Evolutionary conservation across 2,888 invertebrate genomes (phyloP), one percentile per base, ranked within the genome.

Genomic region (Ochropleura plecta): DNA sequence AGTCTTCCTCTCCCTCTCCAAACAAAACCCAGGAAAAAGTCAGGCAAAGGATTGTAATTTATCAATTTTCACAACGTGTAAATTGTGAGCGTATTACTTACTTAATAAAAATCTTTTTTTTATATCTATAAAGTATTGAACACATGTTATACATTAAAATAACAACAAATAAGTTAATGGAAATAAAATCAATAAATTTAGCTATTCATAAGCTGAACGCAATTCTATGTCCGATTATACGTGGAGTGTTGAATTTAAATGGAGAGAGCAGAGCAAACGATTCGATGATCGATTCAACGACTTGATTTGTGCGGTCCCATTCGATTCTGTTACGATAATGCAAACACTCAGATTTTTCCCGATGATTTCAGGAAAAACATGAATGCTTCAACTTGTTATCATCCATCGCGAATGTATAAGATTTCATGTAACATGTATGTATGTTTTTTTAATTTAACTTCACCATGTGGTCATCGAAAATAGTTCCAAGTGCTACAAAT

Each of bases 221-320:
- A 63, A 78, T 70, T 83, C 64, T 55, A 71, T 62, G 65, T 65
- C 30, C 57, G 30, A 73, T 78, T 70, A 53, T 75, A 53, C 20
- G 55, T 69, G 40, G 55, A 79, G 83, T 64, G 60, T 69, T 66
- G 73, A 83, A 82, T 85, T 79, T 70, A 77, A 79, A 77, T 75
- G 70, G 49, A 60, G 60, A 85, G 68, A 76, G 82, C 65, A 81
- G 64, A 70, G 67, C 67, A 73, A 85, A 73, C 62, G 63, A 68
- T 57, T 73, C 14, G 68, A 71, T 82, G 73, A 78, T 73, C 75
- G 70, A 62, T 55, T 68, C 66, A 72, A 66, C 70, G 59, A 78
- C 73, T 72, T 76, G 72, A 76, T 82, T 76, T 55, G 55, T 67
- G 76, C 55, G 83, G 64, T 65, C 46, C 49, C 53, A 62, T 82